Percentiles rank a stretch among this genome's conserved stretches.
Evolutionary conservation across 1,140 invertebrate genomes (phyloP).

Genomic region (Tetraneura akinire): DNA sequence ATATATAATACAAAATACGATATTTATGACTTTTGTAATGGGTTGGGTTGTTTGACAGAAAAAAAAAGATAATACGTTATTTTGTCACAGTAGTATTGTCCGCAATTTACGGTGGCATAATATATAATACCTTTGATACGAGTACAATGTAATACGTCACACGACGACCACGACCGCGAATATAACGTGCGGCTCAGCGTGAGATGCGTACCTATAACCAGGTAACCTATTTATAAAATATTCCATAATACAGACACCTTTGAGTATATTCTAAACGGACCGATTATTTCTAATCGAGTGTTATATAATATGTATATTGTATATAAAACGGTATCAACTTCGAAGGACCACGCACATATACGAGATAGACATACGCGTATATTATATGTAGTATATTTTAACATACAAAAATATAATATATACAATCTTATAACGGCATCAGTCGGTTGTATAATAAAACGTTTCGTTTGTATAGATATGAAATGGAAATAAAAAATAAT

Average conservation of each 20-base stretch:
- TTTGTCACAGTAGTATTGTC: neutral
- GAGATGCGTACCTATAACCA: too few species aligned
- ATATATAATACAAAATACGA: too few species aligned
- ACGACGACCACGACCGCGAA: neutral
- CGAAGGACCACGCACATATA: neutral
- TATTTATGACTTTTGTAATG: neutral
- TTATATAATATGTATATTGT: neutral
- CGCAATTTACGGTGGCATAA: neutral
- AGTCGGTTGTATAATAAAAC: neutral
- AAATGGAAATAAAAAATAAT: neutral
- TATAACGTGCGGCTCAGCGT: neutral
- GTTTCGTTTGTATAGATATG: neutral
- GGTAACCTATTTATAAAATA: neutral
- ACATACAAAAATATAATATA: too few species aligned
- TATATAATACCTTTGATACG: neutral
- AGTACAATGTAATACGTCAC: neutral
- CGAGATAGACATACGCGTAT: too few species aligned
- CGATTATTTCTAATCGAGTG: too few species aligned
- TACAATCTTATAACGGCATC: too few species aligned
- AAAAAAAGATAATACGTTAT: constrained; percentile 10
- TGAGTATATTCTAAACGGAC: neutral
- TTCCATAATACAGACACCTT: neutral
- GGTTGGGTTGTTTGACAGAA: neutral
- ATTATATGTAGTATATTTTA: too few species aligned
- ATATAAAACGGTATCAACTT: neutral